phyloP scores from a whole-genome alignment of 1,140 invertebrate species.

The Drosophila novamexicana region DNA sequence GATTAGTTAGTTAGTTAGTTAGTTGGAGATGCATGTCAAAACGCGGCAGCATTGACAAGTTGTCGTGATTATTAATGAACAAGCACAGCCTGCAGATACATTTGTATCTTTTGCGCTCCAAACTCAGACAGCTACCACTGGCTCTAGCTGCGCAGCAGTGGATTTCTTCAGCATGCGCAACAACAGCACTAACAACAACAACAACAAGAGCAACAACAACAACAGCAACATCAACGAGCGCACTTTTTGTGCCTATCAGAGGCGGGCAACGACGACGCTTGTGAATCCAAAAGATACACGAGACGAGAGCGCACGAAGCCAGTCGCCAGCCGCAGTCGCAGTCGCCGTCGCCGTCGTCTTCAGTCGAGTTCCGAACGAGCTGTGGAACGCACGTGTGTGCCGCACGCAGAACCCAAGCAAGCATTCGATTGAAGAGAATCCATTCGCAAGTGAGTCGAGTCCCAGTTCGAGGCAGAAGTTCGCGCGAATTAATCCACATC shows the following conservation, averaged over 20 bases:
- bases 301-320: constrained; percentile 38
- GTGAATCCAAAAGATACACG: constrained; percentile 20
- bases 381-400: constrained; percentile 68
- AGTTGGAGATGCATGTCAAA: constrained; percentile 20
- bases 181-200: constrained; percentile 33
- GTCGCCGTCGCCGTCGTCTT: constrained; percentile 14
- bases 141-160: constrained; percentile 47
- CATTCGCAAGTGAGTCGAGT: constrained; percentile 29
- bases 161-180: constrained; percentile 37
- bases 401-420: constrained; percentile 35
- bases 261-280: constrained; percentile 33
- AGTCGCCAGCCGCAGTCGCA: constrained; percentile 6
- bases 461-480: neutral
- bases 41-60: constrained; percentile 42
- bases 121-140: constrained; percentile 29
- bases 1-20: constrained; percentile 27
- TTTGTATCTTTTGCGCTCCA: constrained; percentile 38
- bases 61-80: constrained; percentile 46
- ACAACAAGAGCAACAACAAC: constrained; percentile 29
- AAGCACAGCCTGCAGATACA: constrained; percentile 22
- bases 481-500: neutral
- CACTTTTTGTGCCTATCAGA: constrained; percentile 50
- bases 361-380: constrained; percentile 79
- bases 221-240: constrained; percentile 21
- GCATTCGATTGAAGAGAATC: constrained; percentile 7